Evolutionary conservation across 2,113 vertebrate species (phyloP).

Genomic region (Felis catus): DNA sequence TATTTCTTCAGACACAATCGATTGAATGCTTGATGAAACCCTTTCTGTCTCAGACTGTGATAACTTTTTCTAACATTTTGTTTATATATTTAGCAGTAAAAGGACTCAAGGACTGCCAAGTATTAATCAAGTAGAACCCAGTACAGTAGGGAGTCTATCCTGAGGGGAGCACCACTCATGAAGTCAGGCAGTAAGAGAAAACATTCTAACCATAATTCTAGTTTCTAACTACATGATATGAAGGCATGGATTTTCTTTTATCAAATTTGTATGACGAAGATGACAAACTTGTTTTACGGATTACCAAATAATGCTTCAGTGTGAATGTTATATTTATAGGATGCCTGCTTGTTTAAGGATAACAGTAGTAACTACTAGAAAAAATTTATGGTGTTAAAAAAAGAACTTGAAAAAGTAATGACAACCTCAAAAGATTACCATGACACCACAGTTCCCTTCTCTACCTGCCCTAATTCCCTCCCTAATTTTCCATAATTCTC

Average conservation of each 20-base stretch:
- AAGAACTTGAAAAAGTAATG: background rate
- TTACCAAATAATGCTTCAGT: background rate
- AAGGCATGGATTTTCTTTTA: background rate
- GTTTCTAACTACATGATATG: background rate
- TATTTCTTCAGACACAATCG: background rate
- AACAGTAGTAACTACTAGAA: background rate
- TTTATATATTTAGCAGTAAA: slow-evolving; percentile 40
- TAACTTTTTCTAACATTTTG: background rate
- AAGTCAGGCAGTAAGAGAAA: background rate
- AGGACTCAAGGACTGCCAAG: background rate
- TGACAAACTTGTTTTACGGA: background rate
- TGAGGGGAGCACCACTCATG: background rate
- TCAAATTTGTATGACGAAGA: background rate
- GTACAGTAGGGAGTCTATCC: background rate
- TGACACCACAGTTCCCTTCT: background rate
- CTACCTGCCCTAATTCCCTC: background rate
- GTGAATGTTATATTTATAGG: background rate
- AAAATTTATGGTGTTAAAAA: background rate
- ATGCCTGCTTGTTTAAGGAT: slow-evolving; percentile 18
- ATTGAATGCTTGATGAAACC: background rate
- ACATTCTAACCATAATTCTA: slow-evolving; percentile 6
- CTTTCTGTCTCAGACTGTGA: background rate
- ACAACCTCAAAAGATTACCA: background rate
- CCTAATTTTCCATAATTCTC: background rate
- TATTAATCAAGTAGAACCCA: background rate